Percentiles rank a stretch among this genome's conserved stretches.
phyloP scores from a whole-genome alignment of 2,888 invertebrate species.

The Metopia argyrocephala region DNA sequence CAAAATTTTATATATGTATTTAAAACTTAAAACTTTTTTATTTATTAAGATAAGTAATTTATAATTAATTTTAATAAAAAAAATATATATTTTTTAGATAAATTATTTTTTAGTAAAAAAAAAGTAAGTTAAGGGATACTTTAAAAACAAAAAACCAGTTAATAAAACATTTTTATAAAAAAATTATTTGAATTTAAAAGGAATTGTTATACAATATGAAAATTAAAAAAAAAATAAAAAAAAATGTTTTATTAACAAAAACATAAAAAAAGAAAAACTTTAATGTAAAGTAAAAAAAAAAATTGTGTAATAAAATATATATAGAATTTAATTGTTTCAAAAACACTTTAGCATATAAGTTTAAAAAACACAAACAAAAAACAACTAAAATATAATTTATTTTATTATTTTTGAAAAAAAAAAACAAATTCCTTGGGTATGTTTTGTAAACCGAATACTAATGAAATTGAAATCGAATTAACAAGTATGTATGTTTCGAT shows the following conservation, averaged over 20 bases:
- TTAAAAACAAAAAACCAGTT: slow-evolving; percentile 18
- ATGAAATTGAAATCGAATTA: not conserved
- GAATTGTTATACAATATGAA: not conserved
- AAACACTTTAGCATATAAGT: slow-evolving; percentile 63
- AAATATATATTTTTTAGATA: slow-evolving; percentile 52
- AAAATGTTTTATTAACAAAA: slow-evolving; percentile 35
- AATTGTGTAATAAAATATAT: not conserved
- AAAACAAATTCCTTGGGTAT: slow-evolving; percentile 10
- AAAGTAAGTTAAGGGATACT: slow-evolving; percentile 20
- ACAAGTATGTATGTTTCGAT: no score
- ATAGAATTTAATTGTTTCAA: slow-evolving; percentile 65
- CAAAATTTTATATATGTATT: slow-evolving; percentile 11
- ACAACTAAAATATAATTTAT: not conserved
- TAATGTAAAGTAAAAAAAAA: not conserved
- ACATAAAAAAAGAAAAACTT: not conserved
- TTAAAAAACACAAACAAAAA: slow-evolving; percentile 47
- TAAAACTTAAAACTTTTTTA: not conserved
- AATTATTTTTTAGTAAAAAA: slow-evolving; percentile 58
- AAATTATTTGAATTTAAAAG: slow-evolving; percentile 8
- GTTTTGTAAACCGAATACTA: no score
- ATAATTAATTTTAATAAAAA: slow-evolving; percentile 46
- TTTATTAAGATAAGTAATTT: slow-evolving; percentile 34
- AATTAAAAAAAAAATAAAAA: not conserved
- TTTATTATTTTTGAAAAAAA: not conserved
- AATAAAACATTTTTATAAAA: slow-evolving; percentile 5